A percentile compares a stretch with the other conserved stretches of the same genome.
phyloP scores from a whole-genome alignment of 2,113 vertebrate genomes.

The Muntiacus reevesi region DNA sequence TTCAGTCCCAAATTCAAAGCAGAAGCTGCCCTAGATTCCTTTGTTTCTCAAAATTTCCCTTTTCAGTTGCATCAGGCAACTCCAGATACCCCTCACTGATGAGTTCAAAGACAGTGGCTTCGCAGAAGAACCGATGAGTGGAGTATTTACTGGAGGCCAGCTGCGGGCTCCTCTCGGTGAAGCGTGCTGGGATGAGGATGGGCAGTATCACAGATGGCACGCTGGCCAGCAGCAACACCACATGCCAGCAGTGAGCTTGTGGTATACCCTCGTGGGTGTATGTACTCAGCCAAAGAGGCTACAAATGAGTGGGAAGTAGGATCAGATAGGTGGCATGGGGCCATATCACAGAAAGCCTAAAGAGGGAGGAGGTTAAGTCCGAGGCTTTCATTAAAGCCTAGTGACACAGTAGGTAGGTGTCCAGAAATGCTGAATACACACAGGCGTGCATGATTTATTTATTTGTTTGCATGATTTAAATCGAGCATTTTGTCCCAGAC shows the following conservation, averaged over 20 bases:
- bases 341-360: background rate
- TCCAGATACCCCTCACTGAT: background rate
- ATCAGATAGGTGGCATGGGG: background rate
- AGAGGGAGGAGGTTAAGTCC: background rate
- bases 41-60: slow-evolving; percentile 6
- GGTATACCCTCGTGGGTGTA: background rate
- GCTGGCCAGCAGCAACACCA: background rate
- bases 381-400: background rate
- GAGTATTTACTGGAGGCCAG: background rate
- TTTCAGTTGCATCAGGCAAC: background rate
- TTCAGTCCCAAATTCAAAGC: slow-evolving; percentile 45
- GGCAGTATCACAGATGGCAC: background rate
- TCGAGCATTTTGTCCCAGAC: background rate
- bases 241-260: background rate
- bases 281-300: background rate
- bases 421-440: background rate
- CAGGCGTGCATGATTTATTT: background rate
- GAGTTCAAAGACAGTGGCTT: background rate
- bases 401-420: background rate
- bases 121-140: background rate
- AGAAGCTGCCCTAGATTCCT: slow-evolving; percentile 52
- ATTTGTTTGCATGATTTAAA: background rate
- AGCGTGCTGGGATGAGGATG: background rate
- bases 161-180: background rate
- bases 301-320: background rate